phyloP scores from a whole-genome alignment of 2,113 vertebrate species.

The Melierax canorus region DNA sequence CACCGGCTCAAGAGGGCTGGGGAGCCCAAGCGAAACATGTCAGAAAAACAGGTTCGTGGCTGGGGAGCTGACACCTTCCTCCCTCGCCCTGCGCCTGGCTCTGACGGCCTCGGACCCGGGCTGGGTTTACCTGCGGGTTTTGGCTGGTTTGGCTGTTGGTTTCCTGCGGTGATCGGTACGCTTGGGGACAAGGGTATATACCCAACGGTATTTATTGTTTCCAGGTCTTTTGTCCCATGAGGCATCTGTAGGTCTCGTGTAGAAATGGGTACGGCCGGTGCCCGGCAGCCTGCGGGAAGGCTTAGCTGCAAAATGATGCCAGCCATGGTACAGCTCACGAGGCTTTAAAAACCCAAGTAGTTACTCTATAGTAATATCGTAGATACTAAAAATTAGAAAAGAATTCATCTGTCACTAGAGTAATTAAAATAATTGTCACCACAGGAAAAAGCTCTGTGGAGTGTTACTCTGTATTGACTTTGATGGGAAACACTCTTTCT shows the following conservation, averaged over 20 bases:
- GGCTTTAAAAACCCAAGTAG: accelerated
- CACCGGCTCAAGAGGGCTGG: not conserved
- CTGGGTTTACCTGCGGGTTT: too few species aligned
- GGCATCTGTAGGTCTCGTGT: not conserved
- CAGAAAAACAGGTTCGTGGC: not conserved
- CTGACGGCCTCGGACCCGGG: accelerated
- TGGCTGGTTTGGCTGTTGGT: not conserved
- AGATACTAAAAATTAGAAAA: not conserved
- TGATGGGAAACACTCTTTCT: not conserved
- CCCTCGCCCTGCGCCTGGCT: accelerated
- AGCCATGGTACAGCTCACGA: not conserved
- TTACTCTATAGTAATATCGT: accelerated
- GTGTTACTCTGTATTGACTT: accelerated
- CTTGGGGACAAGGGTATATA: not conserved
- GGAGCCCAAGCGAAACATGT: accelerated
- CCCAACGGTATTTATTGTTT: not conserved
- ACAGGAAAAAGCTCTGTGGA: not conserved
- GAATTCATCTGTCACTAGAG: not conserved
- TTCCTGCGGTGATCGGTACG: not conserved
- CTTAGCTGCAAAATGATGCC: not conserved
- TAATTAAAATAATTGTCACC: not conserved
- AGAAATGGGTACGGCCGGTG: accelerated
- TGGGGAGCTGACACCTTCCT: not conserved
- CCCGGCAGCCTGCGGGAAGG: not conserved
- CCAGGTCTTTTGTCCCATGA: not conserved